Evolutionary conservation across 2,797 vertebrate species (phyloP).

Genomic region (Ptychadena robeensis): DNA sequence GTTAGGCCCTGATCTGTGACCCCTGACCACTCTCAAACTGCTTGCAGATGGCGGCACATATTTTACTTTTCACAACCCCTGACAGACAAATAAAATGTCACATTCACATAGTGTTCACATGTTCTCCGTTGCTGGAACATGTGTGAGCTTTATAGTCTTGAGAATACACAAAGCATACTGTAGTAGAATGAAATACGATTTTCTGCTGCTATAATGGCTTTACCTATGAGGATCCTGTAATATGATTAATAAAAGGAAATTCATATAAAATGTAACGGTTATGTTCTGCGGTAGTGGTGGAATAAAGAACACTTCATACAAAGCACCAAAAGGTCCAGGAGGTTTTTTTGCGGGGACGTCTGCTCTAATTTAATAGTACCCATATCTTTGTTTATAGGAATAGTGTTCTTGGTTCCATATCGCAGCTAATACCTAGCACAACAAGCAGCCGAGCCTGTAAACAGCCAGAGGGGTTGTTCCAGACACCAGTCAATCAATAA

Average conservation of each 20-base stretch:
- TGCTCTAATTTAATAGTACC: not conserved
- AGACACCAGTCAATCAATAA: not conserved
- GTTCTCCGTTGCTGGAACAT: slow-evolving; percentile 2
- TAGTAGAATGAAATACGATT: not conserved
- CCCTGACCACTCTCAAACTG: slow-evolving; percentile 42
- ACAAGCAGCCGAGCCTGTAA: not conserved
- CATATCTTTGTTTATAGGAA: not conserved
- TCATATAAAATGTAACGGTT: not conserved
- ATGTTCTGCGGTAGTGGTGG: not conserved
- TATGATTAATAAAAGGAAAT: not conserved
- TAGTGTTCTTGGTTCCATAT: not conserved
- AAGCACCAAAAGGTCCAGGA: not conserved
- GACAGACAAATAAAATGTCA: slow-evolving; percentile 35
- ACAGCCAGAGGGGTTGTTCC: not conserved
- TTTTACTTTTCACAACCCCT: slow-evolving; percentile 6
- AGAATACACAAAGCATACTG: not conserved
- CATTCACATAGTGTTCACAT: slow-evolving; percentile 19
- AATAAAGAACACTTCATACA: not conserved
- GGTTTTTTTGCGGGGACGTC: not conserved
- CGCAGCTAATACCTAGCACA: not conserved
- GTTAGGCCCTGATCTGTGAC: slow-evolving; percentile 35
- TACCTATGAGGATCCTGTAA: not conserved
- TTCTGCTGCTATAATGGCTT: not conserved
- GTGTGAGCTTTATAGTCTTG: not conserved
- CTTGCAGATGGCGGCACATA: slow-evolving; percentile 45